A percentile compares a stretch with the other conserved stretches of the same genome.
These are phyloP conservation scores for Protophormia terraenovae DNA, from an alignment of 2,888 invertebrate species.

Conservation along the genomic window DNA sequence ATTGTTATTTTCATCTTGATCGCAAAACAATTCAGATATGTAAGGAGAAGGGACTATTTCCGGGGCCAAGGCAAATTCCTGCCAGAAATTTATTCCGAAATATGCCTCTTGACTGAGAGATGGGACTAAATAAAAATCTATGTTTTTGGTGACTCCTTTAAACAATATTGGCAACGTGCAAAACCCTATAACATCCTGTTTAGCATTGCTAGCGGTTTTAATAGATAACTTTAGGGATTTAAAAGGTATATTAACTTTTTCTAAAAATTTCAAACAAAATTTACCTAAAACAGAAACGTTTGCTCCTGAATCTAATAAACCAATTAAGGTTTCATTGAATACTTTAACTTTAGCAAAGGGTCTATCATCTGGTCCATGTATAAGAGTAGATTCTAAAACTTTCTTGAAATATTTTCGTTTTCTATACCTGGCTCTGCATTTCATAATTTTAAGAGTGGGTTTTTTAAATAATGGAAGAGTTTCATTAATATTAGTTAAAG, in stretches of 20 bases:
- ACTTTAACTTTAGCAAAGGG: too few species aligned
- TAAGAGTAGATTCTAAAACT: too few species aligned
- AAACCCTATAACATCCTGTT: neutral
- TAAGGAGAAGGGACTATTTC: neutral
- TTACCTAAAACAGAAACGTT: neutral
- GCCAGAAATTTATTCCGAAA: neutral
- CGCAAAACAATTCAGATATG: neutral
- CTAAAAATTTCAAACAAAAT: neutral
- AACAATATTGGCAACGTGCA: neutral
- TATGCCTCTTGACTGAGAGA: too few species aligned
- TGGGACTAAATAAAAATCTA: neutral
- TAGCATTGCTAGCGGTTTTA: neutral
- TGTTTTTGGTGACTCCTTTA: neutral
- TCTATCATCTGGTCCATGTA: too few species aligned
- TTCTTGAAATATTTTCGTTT: too few species aligned
- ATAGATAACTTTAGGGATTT: too few species aligned
- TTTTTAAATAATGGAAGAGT: too few species aligned
- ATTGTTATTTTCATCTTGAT: neutral
- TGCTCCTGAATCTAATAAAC: too few species aligned
- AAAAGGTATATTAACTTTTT: neutral
- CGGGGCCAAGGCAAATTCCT: neutral
- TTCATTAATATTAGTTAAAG: too few species aligned
- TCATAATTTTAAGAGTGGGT: too few species aligned
- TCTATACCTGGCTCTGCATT: too few species aligned
- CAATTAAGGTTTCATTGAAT: too few species aligned